A percentile compares a stretch with the other conserved stretches of the same genome.
phyloP scores from a whole-genome alignment of 2,113 vertebrate genomes.

The Prunella himalayana region DNA sequence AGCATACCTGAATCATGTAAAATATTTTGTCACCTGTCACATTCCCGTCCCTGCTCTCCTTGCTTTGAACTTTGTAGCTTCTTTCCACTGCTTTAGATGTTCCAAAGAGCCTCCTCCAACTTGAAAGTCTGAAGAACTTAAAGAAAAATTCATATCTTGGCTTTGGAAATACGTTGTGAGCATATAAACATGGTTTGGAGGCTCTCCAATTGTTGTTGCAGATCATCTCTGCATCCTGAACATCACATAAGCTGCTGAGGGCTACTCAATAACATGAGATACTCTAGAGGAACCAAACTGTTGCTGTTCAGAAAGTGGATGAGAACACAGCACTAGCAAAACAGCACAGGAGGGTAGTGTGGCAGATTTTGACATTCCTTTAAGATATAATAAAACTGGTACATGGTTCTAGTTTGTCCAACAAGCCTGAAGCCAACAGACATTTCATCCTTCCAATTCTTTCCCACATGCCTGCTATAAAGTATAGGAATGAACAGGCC shows the following conservation, averaged over 20 bases:
- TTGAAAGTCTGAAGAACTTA: neutral
- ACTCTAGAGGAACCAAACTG: neutral
- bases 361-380: neutral
- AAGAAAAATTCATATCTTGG: neutral
- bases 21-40: neutral
- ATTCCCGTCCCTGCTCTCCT: neutral
- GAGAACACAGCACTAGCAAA: neutral
- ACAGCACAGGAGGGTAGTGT: neutral
- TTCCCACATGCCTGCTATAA: neutral
- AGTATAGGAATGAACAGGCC: neutral
- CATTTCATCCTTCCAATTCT: neutral
- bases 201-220: neutral
- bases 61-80: neutral
- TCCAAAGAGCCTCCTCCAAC: neutral
- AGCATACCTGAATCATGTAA: neutral
- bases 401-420: neutral
- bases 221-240: neutral
- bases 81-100: neutral
- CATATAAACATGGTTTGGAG: neutral
- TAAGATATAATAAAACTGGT: neutral
- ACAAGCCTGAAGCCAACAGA: neutral
- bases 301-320: neutral
- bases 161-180: neutral
- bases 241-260: neutral
- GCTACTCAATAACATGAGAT: neutral